These are phyloP conservation scores for Agonopterix subpropinquella DNA, from an alignment of 2,888 invertebrate species.

Conservation along the genomic window DNA sequence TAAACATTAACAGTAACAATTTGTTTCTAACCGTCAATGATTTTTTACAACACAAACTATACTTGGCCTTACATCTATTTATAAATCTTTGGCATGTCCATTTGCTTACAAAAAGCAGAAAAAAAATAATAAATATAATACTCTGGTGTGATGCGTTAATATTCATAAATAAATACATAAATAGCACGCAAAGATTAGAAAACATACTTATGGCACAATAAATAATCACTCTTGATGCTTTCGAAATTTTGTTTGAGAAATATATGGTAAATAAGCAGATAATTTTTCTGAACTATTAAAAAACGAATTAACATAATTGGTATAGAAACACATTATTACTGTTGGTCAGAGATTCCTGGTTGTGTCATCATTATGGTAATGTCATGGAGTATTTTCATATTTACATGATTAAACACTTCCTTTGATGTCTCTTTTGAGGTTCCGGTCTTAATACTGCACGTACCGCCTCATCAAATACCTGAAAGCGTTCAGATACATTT, in stretches of 20 bases:
- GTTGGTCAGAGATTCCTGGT: conserved; percentile 53
- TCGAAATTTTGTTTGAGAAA: neutral
- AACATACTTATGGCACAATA: conserved; percentile 25
- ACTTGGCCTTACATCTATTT: conserved; percentile 60
- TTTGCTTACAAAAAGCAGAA: conserved; percentile 44
- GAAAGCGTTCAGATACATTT: conserved; percentile 17
- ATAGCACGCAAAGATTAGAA: conserved; percentile 7
- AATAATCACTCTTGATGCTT: neutral
- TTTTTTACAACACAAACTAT: conserved; percentile 35
- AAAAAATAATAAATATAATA: conserved; percentile 29
- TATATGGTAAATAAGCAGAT: neutral
- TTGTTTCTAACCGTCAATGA: conserved; percentile 61
- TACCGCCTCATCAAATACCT: conserved; percentile 99
- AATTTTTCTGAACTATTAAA: neutral
- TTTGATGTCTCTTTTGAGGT: conserved; percentile 95
- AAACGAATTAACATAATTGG: conserved; percentile 20
- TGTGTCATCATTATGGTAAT: conserved; percentile 19
- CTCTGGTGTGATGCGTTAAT: conserved; percentile 43
- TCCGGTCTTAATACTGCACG: conserved; percentile 97
- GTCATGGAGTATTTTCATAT: conserved; percentile 40
- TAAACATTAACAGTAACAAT: conserved; percentile 64
- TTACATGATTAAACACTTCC: conserved; percentile 91
- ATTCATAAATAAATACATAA: neutral
- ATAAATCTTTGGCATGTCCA: conserved; percentile 69
- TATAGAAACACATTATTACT: conserved; percentile 70